Percentiles rank a stretch among this genome's conserved stretches.
These are phyloP conservation scores for Calcarius lapponicus DNA, from an alignment of 2,797 vertebrate genomes.

Conservation along the genomic window DNA sequence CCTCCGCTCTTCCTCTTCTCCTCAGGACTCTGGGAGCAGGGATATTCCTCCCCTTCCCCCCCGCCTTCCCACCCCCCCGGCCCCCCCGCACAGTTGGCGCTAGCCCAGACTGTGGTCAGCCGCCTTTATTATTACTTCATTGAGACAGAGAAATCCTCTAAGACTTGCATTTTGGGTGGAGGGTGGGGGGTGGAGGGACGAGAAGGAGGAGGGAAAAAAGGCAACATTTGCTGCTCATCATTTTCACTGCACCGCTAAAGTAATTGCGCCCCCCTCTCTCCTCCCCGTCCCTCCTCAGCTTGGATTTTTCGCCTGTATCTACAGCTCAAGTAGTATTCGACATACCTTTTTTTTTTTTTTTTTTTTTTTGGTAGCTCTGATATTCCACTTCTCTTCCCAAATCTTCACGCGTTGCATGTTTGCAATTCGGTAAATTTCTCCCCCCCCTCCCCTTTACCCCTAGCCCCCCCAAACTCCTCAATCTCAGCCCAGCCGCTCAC, in stretches of 20 bases:
- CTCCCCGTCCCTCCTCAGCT: conserved; percentile 59
- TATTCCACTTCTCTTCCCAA: not conserved
- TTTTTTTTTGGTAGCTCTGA: not conserved
- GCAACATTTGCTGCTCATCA: conserved; percentile 60
- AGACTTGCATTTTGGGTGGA: conserved; percentile 71
- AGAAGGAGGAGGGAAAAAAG: conserved; percentile 37
- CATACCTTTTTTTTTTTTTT: not conserved
- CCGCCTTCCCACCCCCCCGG: too few species aligned
- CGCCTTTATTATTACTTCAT: conserved; percentile 69
- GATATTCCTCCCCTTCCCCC: not conserved
- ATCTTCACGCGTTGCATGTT: conserved; percentile 64
- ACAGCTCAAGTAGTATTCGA: conserved; percentile 34
- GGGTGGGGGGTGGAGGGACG: conserved; percentile 45
- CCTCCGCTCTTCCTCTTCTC: conserved; percentile 32
- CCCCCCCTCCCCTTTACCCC: not conserved
- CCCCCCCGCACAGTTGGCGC: conserved; percentile 21
- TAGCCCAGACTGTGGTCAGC: conserved; percentile 67
- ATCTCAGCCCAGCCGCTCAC: conserved; percentile 69
- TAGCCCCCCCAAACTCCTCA: conserved; percentile 35
- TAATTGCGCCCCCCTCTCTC: conserved; percentile 59
- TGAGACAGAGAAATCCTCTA: conserved; percentile 69
- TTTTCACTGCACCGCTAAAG: conserved; percentile 74
- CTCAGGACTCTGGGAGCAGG: conserved; percentile 27
- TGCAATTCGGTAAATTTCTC: conserved; percentile 64
- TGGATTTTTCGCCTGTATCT: conserved; percentile 49